Conservation (phyloP, 2,888 invertebrate genomes). For the Listrodromus nycthemerus region DNA sequence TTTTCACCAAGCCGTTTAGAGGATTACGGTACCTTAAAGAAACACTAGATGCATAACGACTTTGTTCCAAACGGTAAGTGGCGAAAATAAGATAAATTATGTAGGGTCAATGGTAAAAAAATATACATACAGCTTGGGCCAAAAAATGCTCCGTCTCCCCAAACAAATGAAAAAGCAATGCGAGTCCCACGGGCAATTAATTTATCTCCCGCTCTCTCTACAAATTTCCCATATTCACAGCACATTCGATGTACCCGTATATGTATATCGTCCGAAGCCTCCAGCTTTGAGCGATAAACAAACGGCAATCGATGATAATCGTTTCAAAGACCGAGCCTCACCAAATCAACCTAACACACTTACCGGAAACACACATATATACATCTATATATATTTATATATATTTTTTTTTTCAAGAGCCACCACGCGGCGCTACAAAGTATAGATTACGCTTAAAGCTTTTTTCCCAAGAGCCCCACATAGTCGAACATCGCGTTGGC, state of each 20-base stretch:
- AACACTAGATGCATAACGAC: too few relatives aligned
- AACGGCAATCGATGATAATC: constrained; percentile 13
- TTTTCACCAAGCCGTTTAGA: too few relatives aligned
- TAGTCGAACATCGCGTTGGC: not conserved
- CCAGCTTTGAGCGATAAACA: not conserved
- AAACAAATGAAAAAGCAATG: not conserved
- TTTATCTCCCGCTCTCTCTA: not conserved
- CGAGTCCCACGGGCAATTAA: not conserved
- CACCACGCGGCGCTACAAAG: not conserved
- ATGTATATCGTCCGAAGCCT: not conserved
- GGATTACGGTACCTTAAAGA: too few relatives aligned
- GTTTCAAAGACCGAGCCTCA: not conserved
- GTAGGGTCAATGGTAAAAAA: too few relatives aligned
- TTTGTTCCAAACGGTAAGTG: too few relatives aligned
- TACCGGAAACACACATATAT: not conserved
- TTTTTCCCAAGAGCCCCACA: constrained; percentile 6
- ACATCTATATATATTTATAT: not conserved
- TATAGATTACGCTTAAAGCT: constrained; percentile 7
- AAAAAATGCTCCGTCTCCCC: not conserved
- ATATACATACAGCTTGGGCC: not conserved
- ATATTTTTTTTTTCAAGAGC: not conserved
- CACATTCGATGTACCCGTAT: not conserved
- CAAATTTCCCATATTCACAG: not conserved
- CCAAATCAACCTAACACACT: not conserved
- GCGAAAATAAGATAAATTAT: too few relatives aligned